Evolutionary conservation across 2,797 vertebrate species (phyloP).

Genomic region (Macrochelys suwanniensis): DNA sequence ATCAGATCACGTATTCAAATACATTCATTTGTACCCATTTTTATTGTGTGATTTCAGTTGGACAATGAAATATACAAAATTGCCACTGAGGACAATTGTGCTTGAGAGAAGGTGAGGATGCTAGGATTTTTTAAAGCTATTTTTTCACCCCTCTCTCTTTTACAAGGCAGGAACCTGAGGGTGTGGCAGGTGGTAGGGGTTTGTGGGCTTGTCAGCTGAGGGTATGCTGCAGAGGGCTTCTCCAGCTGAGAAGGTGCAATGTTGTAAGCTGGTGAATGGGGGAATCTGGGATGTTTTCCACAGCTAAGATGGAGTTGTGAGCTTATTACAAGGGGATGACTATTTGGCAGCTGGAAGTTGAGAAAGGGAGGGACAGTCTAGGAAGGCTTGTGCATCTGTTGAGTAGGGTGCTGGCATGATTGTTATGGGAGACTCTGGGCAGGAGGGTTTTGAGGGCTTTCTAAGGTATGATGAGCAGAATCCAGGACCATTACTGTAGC

Average conservation of each 20-base stretch:
- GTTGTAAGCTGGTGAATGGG: not conserved
- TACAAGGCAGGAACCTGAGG: not conserved
- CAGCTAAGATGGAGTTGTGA: not conserved
- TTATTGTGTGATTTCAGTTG: not conserved
- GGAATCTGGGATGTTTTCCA: not conserved
- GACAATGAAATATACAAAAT: not conserved
- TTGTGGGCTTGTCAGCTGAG: not conserved
- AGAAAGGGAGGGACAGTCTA: not conserved
- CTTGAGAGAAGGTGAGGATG: not conserved
- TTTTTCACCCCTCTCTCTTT: not conserved
- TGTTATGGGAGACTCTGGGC: not conserved
- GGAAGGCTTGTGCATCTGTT: not conserved
- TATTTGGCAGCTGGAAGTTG: not conserved
- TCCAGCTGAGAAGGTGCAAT: not conserved
- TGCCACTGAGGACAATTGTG: not conserved
- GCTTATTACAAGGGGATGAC: not conserved
- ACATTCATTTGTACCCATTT: not conserved
- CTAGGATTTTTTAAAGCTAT: not conserved
- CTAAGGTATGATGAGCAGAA: not conserved
- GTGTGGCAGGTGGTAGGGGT: no score
- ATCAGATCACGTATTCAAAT: not conserved
- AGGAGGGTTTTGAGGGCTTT: not conserved
- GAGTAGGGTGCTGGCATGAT: not conserved
- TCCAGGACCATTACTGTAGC: not conserved
- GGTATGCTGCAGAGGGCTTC: not conserved